phyloP scores from a whole-genome alignment of 23 tunicate genomes.

The Diplosoma virens region DNA sequence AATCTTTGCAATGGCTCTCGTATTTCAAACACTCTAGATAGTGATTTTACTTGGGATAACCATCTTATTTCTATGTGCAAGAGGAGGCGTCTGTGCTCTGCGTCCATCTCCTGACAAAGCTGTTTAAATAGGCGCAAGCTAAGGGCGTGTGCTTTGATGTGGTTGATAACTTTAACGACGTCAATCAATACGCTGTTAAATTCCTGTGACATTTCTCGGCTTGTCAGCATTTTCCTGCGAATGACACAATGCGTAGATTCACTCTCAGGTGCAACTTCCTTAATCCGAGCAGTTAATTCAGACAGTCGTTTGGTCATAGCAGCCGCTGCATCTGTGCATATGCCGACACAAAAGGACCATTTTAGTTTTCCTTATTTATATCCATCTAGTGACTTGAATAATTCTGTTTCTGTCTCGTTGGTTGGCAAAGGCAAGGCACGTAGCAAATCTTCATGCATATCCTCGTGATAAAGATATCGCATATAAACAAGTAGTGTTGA shows the following conservation, averaged over 20 bases:
- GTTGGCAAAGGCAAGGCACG: slow-evolving; percentile 32
- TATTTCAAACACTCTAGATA: slow-evolving; percentile 26
- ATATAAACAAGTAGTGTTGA: slow-evolving; percentile 6
- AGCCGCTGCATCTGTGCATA: slow-evolving; percentile 61
- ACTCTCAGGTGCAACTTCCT: slow-evolving; percentile 18
- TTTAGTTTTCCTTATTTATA: slow-evolving; percentile 5
- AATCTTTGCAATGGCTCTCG: slow-evolving; percentile 28
- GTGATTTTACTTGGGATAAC: slow-evolving; percentile 12
- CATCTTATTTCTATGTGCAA: slow-evolving; percentile 25
- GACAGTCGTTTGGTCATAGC: background rate
- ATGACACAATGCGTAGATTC: slow-evolving; percentile 38
- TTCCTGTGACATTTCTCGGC: slow-evolving; percentile 30
- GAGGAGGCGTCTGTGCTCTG: slow-evolving; percentile 32
- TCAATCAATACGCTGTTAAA: slow-evolving; percentile 30
- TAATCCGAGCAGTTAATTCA: slow-evolving; percentile 42
- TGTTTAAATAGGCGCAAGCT: slow-evolving; percentile 67
- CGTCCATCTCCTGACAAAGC: slow-evolving; percentile 33
- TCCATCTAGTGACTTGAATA: slow-evolving; percentile 28
- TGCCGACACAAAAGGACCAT: slow-evolving; percentile 54
- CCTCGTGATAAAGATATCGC: slow-evolving; percentile 19
- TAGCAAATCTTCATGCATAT: slow-evolving; percentile 27
- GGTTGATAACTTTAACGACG: slow-evolving; percentile 42
- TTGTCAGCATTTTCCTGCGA: slow-evolving; percentile 52
- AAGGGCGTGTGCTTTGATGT: slow-evolving; percentile 19
- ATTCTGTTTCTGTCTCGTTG: slow-evolving; percentile 42